phyloP scores from a whole-genome alignment of 2,797 vertebrate genomes.

The Mycteria americana region DNA sequence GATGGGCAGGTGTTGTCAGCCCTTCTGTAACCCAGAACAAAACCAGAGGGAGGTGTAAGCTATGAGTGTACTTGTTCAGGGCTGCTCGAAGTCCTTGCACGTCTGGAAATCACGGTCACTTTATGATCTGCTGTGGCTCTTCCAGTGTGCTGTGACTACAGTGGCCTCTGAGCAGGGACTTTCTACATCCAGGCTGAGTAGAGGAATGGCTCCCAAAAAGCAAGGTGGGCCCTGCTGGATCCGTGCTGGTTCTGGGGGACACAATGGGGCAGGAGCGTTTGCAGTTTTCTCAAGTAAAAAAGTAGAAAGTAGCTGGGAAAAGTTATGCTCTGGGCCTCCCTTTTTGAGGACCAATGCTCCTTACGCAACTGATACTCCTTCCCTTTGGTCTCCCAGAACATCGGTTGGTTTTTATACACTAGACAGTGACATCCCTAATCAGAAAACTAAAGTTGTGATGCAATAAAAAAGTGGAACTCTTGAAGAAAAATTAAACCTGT shows the following conservation, averaged over 20 bases:
- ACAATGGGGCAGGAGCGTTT: fast-evolving
- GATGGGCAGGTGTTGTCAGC: neutral
- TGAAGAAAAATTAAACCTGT: neutral
- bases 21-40: neutral
- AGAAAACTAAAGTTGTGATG: neutral
- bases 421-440: neutral
- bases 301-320: neutral
- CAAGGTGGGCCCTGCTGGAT: neutral
- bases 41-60: neutral
- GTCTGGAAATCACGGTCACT: neutral
- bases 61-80: neutral
- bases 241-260: neutral
- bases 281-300: neutral
- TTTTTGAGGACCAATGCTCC: neutral
- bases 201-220: neutral
- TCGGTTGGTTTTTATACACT: neutral
- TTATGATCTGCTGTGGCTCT: neutral
- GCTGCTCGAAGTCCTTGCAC: neutral
- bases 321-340: neutral
- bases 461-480: neutral
- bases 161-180: neutral
- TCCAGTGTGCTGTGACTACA: neutral
- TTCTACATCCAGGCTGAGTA: neutral
- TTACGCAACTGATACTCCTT: neutral
- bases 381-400: neutral